phyloP scores from a whole-genome alignment of 2,888 invertebrate species.

The Cosmia pyralina region DNA sequence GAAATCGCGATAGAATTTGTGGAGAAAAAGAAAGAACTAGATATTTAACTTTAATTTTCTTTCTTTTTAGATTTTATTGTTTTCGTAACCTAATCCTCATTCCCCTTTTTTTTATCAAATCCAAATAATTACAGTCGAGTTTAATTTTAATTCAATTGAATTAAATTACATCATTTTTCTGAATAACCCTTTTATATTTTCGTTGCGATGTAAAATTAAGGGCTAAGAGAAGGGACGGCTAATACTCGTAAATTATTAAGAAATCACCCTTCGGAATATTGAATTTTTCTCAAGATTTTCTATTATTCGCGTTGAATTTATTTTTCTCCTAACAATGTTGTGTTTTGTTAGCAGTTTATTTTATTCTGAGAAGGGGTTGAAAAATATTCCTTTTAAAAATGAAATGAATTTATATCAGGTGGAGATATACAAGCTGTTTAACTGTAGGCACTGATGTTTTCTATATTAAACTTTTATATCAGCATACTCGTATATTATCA shows the following conservation, averaged over 20 bases:
- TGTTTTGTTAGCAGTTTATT: slow-evolving; percentile 31
- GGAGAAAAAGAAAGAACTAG: neutral
- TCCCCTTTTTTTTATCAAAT: slow-evolving; percentile 26
- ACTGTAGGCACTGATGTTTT: neutral
- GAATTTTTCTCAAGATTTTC: slow-evolving; percentile 53
- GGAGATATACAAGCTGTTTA: too few relatives aligned
- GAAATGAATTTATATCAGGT: neutral
- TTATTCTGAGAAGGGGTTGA: slow-evolving; percentile 22
- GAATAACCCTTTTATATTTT: slow-evolving; percentile 71
- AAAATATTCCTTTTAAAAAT: neutral
- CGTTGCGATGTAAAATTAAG: slow-evolving; percentile 70
- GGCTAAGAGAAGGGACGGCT: slow-evolving; percentile 59
- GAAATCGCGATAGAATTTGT: neutral
- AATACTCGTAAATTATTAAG: slow-evolving; percentile 66
- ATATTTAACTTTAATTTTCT: neutral
- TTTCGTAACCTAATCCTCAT: neutral
- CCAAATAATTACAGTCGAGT: slow-evolving; percentile 36
- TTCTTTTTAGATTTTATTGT: neutral
- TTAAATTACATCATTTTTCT: slow-evolving; percentile 62
- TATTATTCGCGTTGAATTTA: slow-evolving; percentile 49
- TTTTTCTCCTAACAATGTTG: slow-evolving; percentile 51
- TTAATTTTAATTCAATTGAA: slow-evolving; percentile 65
- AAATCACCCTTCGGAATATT: slow-evolving; percentile 64
- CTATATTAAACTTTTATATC: neutral
- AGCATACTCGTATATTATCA: too few relatives aligned